These are phyloP conservation scores for Drosophila mayri DNA, from an alignment of 1,140 invertebrate species.

Conservation along the genomic window DNA sequence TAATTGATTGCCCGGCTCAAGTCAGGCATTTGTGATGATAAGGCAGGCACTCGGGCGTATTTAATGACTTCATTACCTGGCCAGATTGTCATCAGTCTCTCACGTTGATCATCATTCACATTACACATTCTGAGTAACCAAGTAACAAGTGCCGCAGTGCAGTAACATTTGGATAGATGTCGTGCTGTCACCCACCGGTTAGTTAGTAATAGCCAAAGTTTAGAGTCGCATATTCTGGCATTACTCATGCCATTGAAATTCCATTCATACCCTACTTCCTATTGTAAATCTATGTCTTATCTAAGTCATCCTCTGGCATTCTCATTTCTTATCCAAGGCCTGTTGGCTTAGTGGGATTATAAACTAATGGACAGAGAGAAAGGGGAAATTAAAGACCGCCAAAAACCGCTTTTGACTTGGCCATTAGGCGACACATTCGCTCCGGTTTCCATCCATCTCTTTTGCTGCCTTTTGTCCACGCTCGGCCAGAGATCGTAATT, in stretches of 20 bases:
- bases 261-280: background rate
- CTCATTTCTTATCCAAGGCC: constrained; percentile 6
- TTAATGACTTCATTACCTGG: constrained; percentile 57
- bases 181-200: constrained; percentile 18
- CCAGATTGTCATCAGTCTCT: constrained; percentile 60
- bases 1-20: constrained; percentile 70
- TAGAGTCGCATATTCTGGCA: background rate
- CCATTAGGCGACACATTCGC: constrained; percentile 27
- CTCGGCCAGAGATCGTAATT: constrained; percentile 50
- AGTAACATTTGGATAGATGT: constrained; percentile 8
- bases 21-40: constrained; percentile 54
- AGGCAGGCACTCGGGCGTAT: constrained; percentile 30
- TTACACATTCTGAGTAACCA: background rate
- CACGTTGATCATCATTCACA: constrained; percentile 29
- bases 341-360: background rate
- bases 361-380: background rate
- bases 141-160: background rate
- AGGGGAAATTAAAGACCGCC: background rate
- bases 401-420: constrained; percentile 4
- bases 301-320: background rate
- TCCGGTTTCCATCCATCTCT: constrained; percentile 43
- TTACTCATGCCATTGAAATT: constrained; percentile 24
- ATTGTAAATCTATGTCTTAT: constrained; percentile 1
- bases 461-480: constrained; percentile 28
- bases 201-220: background rate